Evolutionary conservation across 2,797 vertebrate species (phyloP).

Genomic region (Pseudomugil tenellus): DNA sequence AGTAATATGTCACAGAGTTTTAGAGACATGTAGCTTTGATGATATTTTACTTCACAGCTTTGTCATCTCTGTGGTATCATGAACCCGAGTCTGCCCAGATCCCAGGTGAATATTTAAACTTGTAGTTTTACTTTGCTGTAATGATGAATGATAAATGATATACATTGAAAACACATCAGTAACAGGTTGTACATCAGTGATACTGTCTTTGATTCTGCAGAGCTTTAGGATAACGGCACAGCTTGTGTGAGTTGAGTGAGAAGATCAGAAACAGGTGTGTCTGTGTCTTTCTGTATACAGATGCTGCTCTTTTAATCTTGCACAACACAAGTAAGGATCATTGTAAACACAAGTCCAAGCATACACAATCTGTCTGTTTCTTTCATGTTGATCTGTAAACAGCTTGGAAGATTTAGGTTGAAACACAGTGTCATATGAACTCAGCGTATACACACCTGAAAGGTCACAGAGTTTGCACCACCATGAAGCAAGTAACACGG

Average conservation of each 20-base stretch:
- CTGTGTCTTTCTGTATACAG: slow-evolving; percentile 15
- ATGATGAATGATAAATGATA: slow-evolving; percentile 12
- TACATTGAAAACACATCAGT: slow-evolving; percentile 17
- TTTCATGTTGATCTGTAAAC: slow-evolving; percentile 5
- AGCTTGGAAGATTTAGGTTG: slow-evolving; percentile 14
- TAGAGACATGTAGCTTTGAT: background rate
- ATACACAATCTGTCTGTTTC: slow-evolving; percentile 1
- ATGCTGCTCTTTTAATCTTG: slow-evolving; percentile 29
- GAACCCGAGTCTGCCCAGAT: slow-evolving; percentile 12
- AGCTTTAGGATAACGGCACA: slow-evolving; percentile 37
- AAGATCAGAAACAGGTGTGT: slow-evolving; percentile 61
- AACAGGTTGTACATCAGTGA: slow-evolving; percentile 22
- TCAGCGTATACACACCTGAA: background rate
- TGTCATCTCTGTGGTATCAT: background rate
- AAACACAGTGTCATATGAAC: background rate
- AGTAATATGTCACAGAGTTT: too few relatives aligned
- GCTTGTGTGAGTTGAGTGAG: slow-evolving; percentile 23
- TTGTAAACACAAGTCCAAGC: background rate
- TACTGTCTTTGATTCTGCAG: slow-evolving; percentile 22
- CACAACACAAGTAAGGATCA: background rate
- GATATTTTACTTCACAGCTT: background rate
- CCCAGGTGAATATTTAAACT: slow-evolving; percentile 15
- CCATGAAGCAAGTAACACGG: background rate
- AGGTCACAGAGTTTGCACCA: background rate
- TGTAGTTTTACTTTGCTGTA: slow-evolving; percentile 23